Evolutionary conservation across 2,113 vertebrate genomes (phyloP), one percentile per base, ranked within the genome.

Genomic region (Redunca redunca): DNA sequence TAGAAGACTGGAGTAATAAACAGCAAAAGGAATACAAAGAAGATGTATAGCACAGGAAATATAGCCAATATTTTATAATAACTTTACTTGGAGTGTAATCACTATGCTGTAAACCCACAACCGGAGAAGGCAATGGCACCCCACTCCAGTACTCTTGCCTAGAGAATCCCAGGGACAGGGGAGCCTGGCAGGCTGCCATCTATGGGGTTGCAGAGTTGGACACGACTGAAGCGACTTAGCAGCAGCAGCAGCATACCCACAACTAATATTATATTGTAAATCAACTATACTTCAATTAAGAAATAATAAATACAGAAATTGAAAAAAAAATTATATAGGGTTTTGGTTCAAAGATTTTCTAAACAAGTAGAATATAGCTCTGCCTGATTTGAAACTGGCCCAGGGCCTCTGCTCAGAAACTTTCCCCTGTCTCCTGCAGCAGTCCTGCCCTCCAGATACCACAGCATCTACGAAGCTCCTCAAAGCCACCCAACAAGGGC

Each of bases 401-500:
- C 46, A 60, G 15, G 25, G 33, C 11, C 57, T 80, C 60, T 83
- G 16, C 62, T 91, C 30, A 8, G 90, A 67, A 67, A 36, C 14
- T 4, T 36, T 57, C 25, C 15, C 26, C n/a, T 16, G 6, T 25
- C 71, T 53, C 25, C 36, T 2, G 25, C 11, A 16, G 25, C 28
- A 7, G 28, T 25, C 26, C 58, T 30, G 26, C 26, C 8, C 58
- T 36, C 7, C 0, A 1, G 23, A 14, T 53, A 40, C n/a, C n/a
- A 26, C 3, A 2, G 26, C 36, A 8, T 25, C 50, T 6, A 16
- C 2, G 4, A 19, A 50, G 62, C 17, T 67, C 83, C 36, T 78
- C 23, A 19, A n/a, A 88, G 16, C 30, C 48, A 19, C 43, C 43
- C 55, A 15, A 2, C 0, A 0, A 58, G n/a, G 23, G 33, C 48